Percentiles rank a stretch among this genome's conserved stretches.
phyloP scores from a whole-genome alignment of 2,113 vertebrate species.

The Grantiella picta region DNA sequence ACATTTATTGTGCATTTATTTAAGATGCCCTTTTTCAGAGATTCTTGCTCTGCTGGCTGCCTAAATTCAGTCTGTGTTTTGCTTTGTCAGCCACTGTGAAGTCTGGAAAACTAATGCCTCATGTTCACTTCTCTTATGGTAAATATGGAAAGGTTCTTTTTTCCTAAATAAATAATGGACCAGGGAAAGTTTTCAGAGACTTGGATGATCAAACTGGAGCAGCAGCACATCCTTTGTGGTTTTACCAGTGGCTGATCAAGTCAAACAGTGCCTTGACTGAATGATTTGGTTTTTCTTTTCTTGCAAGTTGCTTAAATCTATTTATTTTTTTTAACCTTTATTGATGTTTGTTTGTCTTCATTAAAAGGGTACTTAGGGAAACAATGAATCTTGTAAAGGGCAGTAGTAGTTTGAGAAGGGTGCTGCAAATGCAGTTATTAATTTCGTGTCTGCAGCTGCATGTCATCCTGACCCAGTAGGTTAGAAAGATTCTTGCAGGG shows the following conservation, averaged over 20 bases:
- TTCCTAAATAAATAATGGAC: not conserved
- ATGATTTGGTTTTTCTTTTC: not conserved
- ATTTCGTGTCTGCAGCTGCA: not conserved
- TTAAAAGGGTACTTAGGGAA: not conserved
- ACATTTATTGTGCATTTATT: not conserved
- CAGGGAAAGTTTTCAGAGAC: not conserved
- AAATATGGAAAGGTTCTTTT: not conserved
- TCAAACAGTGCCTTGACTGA: not conserved
- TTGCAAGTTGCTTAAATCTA: not conserved
- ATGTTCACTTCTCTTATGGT: not conserved
- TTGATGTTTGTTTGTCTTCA: not conserved
- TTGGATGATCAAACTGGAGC: not conserved
- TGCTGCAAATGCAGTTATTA: not conserved
- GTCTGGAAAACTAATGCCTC: not conserved
- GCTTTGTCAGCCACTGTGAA: constrained; percentile 41
- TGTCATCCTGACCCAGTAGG: not conserved
- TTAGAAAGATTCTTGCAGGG: not conserved
- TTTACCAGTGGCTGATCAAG: not conserved
- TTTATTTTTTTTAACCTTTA: not conserved
- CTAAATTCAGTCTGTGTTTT: not conserved
- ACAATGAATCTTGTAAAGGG: not conserved
- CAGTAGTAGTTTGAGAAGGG: not conserved
- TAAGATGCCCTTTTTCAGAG: not conserved
- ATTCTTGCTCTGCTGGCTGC: not conserved
- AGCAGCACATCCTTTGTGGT: not conserved